phyloP scores from a whole-genome alignment of 2,113 vertebrate species.

The Urocitellus parryii region DNA sequence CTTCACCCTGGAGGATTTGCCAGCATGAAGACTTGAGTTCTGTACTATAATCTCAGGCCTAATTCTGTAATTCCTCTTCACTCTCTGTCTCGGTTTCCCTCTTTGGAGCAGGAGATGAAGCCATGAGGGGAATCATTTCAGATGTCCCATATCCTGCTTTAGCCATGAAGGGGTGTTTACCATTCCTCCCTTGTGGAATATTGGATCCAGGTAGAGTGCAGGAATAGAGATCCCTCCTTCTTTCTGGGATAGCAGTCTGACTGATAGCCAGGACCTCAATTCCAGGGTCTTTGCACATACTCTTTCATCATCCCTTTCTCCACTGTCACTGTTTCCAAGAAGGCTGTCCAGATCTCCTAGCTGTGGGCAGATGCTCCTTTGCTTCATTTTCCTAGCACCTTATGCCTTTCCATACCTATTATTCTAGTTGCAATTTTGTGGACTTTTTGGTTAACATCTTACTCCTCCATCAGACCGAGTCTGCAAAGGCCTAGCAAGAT shows the following conservation, averaged over 20 bases:
- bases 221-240: background rate
- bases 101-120: conserved; percentile 35
- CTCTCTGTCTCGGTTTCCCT: background rate
- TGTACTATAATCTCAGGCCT: background rate
- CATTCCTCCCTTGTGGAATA: background rate
- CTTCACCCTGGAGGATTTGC: conserved; percentile 31
- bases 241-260: conserved; percentile 13
- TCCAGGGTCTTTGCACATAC: background rate
- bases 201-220: background rate
- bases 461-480: background rate
- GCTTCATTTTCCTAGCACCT: background rate
- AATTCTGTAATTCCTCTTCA: conserved; percentile 35
- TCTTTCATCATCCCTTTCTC: background rate
- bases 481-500: background rate
- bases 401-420: background rate
- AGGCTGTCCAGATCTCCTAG: conserved; percentile 24
- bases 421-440: background rate
- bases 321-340: background rate
- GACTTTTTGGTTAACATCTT: conserved; percentile 20
- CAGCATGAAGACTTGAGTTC: conserved; percentile 5
- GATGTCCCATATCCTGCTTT: background rate
- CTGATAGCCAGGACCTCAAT: background rate
- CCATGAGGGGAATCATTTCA: background rate
- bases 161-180: background rate
- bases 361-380: background rate